A percentile compares a stretch with the other conserved stretches of the same genome.
These are phyloP conservation scores for Percina caprodes DNA, from an alignment of 2,113 vertebrate genomes.

Conservation along the genomic window DNA sequence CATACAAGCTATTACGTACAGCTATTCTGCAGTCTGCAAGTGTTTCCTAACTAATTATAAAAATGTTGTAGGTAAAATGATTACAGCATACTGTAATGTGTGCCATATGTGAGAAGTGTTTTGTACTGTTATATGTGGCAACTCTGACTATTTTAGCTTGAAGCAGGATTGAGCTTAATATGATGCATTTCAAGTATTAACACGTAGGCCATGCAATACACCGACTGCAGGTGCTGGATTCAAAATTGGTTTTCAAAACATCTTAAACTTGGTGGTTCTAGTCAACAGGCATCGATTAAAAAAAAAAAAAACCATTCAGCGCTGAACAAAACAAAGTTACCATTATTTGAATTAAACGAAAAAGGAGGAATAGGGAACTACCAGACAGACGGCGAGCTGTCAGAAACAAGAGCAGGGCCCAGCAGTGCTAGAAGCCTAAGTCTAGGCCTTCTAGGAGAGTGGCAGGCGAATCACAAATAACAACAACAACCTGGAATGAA, in stretches of 20 bases:
- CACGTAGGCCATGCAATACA: neutral
- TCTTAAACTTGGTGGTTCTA: neutral
- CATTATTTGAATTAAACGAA: constrained; percentile 4
- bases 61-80: neutral
- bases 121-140: neutral
- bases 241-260: neutral
- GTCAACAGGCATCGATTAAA: constrained; percentile 1
- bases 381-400: neutral
- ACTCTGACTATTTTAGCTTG: neutral
- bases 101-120: neutral
- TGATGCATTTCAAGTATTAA: constrained; percentile 14
- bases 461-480: constrained; percentile 46
- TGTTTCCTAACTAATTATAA: neutral
- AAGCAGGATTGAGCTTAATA: constrained; percentile 4
- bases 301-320: neutral
- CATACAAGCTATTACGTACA: neutral
- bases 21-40: neutral
- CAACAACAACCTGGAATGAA: constrained; percentile 41
- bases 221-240: neutral
- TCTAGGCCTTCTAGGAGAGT: constrained; percentile 13
- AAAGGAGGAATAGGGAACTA: neutral
- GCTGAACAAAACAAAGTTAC: constrained; percentile 13
- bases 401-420: constrained; percentile 17
- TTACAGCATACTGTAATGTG: neutral
- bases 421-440: constrained; percentile 6